phyloP scores from a whole-genome alignment of 2,797 vertebrate genomes.

The Xyrichtys novacula region DNA sequence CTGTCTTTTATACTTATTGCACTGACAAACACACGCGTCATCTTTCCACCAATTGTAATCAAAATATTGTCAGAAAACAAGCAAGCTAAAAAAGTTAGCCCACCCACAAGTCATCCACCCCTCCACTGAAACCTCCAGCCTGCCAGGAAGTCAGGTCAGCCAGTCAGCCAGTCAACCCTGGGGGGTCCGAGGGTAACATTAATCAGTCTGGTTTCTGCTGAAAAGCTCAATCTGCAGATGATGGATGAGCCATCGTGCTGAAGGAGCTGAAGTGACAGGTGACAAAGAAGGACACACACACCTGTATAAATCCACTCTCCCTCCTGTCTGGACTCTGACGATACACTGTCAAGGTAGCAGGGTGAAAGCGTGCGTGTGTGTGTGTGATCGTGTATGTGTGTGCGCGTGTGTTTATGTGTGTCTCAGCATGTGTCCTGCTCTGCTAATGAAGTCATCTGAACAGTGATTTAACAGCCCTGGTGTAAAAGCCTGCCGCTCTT shows the following conservation, averaged over 20 bases:
- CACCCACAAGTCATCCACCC: slow-evolving; percentile 38
- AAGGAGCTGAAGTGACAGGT: slow-evolving; percentile 86
- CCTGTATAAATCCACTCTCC: slow-evolving; percentile 85
- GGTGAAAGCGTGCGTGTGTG: slow-evolving; percentile 55
- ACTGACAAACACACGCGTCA: slow-evolving; percentile 4
- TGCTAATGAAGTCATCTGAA: slow-evolving; percentile 85
- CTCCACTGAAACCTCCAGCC: slow-evolving; percentile 47
- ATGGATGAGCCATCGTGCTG: slow-evolving; percentile 85
- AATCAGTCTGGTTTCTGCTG: slow-evolving; percentile 85
- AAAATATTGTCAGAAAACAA: slow-evolving; percentile 25
- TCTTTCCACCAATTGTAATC: neutral
- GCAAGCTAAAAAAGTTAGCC: slow-evolving; percentile 45
- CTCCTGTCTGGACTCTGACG: slow-evolving; percentile 69
- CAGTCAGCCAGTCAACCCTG: slow-evolving; percentile 74
- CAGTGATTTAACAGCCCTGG: slow-evolving; percentile 82
- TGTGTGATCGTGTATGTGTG: slow-evolving; percentile 40
- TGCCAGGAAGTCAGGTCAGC: slow-evolving; percentile 69
- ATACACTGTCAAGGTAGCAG: slow-evolving; percentile 76
- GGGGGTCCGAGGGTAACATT: slow-evolving; percentile 75
- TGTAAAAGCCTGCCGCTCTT: slow-evolving; percentile 81
- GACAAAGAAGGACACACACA: slow-evolving; percentile 88
- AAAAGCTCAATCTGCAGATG: slow-evolving; percentile 88
- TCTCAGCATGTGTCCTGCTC: slow-evolving; percentile 79
- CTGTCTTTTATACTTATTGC: neutral
- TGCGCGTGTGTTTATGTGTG: slow-evolving; percentile 42